Conservation (phyloP, 2,888 invertebrate genomes). For the Drosophila atripex region DNA sequence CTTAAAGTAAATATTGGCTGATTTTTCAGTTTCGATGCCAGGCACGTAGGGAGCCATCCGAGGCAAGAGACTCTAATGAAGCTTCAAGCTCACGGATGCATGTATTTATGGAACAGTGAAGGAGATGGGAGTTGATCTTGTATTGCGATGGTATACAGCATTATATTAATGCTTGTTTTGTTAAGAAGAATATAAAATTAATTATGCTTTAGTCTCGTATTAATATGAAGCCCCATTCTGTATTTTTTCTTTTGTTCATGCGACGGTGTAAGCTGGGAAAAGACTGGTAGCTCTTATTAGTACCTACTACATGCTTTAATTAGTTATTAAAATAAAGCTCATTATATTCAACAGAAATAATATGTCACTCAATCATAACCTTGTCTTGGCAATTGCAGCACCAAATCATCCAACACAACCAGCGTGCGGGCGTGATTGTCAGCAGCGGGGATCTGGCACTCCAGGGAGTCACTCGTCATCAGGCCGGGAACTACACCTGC, state of each 20-base stretch:
- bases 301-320: too few species aligned
- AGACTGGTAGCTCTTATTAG: too few species aligned
- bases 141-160: not conserved
- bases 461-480: conserved; percentile 91
- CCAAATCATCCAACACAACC: conserved; percentile 93
- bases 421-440: conserved; percentile 93
- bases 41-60: conserved; percentile 58
- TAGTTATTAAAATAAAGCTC: too few species aligned
- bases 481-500: conserved; percentile 94
- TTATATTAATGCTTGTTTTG: not conserved
- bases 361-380: not conserved
- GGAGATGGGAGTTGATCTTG: conserved; percentile 17
- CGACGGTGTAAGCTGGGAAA: too few species aligned
- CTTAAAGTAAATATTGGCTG: conserved; percentile 64
- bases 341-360: too few species aligned
- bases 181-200: too few species aligned
- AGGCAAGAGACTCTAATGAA: conserved; percentile 59
- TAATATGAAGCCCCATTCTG: too few species aligned
- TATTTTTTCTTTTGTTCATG: too few species aligned
- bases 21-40: conserved; percentile 57
- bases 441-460: conserved; percentile 92
- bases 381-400: conserved; percentile 85
- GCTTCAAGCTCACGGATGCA: conserved; percentile 42
- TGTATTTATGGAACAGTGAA: conserved; percentile 25
- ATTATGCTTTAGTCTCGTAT: too few species aligned